Base-by-base conservation (phyloP, 1,140 invertebrate genomes). In the Heliconius melpomene region DNA sequence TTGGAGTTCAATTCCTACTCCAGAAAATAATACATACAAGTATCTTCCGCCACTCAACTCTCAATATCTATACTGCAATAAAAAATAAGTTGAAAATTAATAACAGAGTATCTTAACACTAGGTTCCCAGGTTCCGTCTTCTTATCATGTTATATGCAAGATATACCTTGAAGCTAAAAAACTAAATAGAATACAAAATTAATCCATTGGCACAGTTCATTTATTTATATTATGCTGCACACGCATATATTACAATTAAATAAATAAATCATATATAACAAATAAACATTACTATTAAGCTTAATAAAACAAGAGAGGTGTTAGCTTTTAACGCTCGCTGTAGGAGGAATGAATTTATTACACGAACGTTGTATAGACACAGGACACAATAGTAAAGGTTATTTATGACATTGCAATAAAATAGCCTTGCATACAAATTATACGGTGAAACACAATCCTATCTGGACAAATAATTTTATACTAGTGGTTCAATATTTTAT, bases 291-390 rank as follows among this genome's bases (percentile, higher is more conserved):
- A 52, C 40, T 50, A 50, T 80, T 54, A 57, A 50, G 70, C 46
- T 77, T 75, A 72, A 81, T 81, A 75, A 75, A 81, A 70, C 75
- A 81, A 75, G 73, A 60, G 82, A 88, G 87, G 85, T 88, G 86
- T 84, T 83, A 50, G 79, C 82, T 83, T 86, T 87, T 88, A 87
- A 82, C 79, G 82, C 83, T 82, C 82, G 75, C 40, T 86, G 85
- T 79, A 80, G 81, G 73, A 83, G 66, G 54, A 77, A 54, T 77
- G 84, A 84, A 90, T 89, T 89, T 89, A 90, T 89, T 79, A 79
- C 82, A 80, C 78, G 74, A 83, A 84, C 78, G 77, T 85, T 82
- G 72, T 78, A 82, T 80, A 86, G 79, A 84, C 82, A 88, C 84
- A 84, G 32, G 32, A 85, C 79, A 88, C 86, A 86, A 84, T 82